Evolutionary conservation across 2,113 vertebrate genomes (phyloP), one percentile per base, ranked within the genome.

Genomic region (Tretioscincus oriximinensis): DNA sequence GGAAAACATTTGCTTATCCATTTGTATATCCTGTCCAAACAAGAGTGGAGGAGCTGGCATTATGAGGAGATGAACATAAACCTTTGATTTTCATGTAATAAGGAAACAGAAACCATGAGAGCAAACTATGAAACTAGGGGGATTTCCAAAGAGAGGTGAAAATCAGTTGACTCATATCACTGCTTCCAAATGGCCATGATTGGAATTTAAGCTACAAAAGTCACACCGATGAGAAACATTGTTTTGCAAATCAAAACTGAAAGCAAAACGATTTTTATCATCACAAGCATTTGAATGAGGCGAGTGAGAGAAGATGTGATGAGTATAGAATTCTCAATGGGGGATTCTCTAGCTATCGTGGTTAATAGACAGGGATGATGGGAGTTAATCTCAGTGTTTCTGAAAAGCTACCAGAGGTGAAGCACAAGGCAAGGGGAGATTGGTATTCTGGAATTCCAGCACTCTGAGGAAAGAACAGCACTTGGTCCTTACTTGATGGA

Each of bases 401-500:
- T 74, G 1, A 54, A 20, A 28, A 29, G 2, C 1, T 54, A 60
- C 51, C 29, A 35, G 10, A 45, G 20, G 49, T 8, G 7, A 29
- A 60, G 29, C 49, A 75, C 35, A 7, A 1, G 63, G 10, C 21
- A 63, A 22, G 31, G 51, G 45, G 61, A 11, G 7, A 11, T 4
- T 29, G 54, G 58, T 6, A 3, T 16, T 18, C n/a, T 31, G 31
- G 51, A 54, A 29, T 73, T 14, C 60, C 1, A 14, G 11, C 7
- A 47, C 49, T 28, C 29, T 24, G 1, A 0, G 22, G 20, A 22
- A 64, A 29, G 8, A 8, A 14, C 26, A 14, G 11, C 31, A 69
- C 18, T 26, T 20, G 28, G 2, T 28, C 29, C 92, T 94, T 93
- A 98, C 97, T 97, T 96, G 91, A 98, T 98, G 92, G 96, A 97